phyloP scores from a whole-genome alignment of 2,888 invertebrate genomes.

The Drosophila peninsularis region DNA sequence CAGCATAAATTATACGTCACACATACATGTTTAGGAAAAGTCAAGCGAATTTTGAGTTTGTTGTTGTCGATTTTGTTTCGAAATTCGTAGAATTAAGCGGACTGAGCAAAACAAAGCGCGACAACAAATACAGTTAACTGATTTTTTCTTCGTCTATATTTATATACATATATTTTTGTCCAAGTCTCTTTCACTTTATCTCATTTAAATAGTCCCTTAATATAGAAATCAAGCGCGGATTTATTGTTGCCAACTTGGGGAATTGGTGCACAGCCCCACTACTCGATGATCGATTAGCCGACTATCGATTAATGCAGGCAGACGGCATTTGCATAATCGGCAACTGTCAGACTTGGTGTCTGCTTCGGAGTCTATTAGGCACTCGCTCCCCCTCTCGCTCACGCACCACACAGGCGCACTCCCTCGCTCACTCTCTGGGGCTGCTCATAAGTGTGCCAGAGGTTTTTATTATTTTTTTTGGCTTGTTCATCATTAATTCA shows the following conservation, averaged over 20 bases:
- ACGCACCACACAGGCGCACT: not conserved
- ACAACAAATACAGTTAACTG: slow-evolving; percentile 49
- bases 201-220: slow-evolving; percentile 35
- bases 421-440: slow-evolving; percentile 5
- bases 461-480: slow-evolving; percentile 41
- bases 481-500: slow-evolving; percentile 68
- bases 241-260: slow-evolving; percentile 4
- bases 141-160: not conserved
- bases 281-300: slow-evolving; percentile 47
- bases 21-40: slow-evolving; percentile 70
- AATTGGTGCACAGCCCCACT: slow-evolving; percentile 41
- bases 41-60: slow-evolving; percentile 53
- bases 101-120: slow-evolving; percentile 48
- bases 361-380: slow-evolving; percentile 25
- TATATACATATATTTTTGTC: not conserved
- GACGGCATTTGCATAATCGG: slow-evolving; percentile 53
- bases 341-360: slow-evolving; percentile 53
- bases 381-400: not conserved
- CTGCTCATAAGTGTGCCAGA: slow-evolving; percentile 54
- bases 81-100: slow-evolving; percentile 73
- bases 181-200: slow-evolving; percentile 50
- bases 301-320: slow-evolving; percentile 58
- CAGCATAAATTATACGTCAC: slow-evolving; percentile 74
- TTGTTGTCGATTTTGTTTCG: slow-evolving; percentile 38
- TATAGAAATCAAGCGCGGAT: slow-evolving; percentile 31